Conservation (phyloP, 2,113 vertebrate genomes). For the Ramphastos sulfuratus region DNA sequence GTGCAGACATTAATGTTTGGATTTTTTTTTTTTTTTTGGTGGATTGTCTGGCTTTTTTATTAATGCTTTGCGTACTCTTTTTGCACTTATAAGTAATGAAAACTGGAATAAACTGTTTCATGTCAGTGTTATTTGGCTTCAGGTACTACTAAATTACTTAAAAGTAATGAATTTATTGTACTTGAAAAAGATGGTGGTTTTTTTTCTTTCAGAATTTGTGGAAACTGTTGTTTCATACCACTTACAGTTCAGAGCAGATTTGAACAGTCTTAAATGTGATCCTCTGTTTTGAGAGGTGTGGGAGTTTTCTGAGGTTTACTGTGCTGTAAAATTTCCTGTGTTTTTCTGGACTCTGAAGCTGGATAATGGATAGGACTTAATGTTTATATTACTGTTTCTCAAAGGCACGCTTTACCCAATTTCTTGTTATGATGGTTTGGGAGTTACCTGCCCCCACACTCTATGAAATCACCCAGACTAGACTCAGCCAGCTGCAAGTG, state of each 20-base stretch:
- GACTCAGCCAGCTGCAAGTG: no score
- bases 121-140: neutral
- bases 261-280: neutral
- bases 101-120: neutral
- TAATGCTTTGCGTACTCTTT: neutral
- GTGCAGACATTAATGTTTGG: neutral
- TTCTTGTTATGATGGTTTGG: neutral
- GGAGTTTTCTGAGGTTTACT: neutral
- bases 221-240: neutral
- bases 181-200: neutral
- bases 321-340: fast-evolving
- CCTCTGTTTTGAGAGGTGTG: neutral
- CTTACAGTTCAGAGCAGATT: neutral
- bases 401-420: neutral
- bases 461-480: no score
- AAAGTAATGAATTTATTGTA: neutral
- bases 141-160: neutral
- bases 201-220: neutral
- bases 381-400: neutral
- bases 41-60: fast-evolving
- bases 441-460: no score
- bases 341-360: neutral
- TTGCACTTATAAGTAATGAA: neutral
- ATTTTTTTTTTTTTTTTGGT: fast-evolving
- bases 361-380: neutral